These are phyloP conservation scores for Charadrius vociferus DNA, from an alignment of 2,113 vertebrate genomes.

Conservation along the genomic window DNA sequence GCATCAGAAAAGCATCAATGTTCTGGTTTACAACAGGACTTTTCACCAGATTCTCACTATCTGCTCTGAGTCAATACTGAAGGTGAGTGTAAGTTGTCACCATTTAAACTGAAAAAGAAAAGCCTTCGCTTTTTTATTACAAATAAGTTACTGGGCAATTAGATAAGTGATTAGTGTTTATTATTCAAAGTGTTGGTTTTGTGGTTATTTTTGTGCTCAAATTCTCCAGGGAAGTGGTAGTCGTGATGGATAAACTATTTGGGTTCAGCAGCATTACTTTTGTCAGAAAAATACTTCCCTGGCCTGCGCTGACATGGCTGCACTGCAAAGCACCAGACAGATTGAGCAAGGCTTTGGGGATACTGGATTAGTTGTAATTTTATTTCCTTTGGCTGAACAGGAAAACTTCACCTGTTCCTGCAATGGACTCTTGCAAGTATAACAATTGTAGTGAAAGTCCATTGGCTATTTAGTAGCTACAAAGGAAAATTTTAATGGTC, in stretches of 20 bases:
- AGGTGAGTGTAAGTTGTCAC: constrained; percentile 51
- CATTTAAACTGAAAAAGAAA: not conserved
- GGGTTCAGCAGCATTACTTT: not conserved
- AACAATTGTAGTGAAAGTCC: not conserved
- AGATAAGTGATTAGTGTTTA: not conserved
- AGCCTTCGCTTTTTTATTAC: not conserved
- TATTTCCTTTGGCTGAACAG: not conserved
- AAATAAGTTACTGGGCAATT: not conserved
- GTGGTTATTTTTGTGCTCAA: not conserved
- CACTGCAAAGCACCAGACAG: not conserved
- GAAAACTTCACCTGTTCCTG: not conserved
- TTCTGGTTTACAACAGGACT: constrained; percentile 69
- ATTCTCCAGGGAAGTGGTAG: not conserved
- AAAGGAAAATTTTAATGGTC: not conserved
- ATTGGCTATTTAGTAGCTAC: not conserved
- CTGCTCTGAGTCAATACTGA: constrained; percentile 76
- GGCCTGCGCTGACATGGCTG: not conserved
- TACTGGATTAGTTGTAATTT: not conserved
- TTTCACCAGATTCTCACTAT: constrained; percentile 74
- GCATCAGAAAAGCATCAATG: constrained; percentile 72
- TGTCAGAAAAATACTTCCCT: not conserved
- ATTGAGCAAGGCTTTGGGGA: not conserved
- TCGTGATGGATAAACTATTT: not conserved
- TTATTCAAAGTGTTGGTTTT: not conserved
- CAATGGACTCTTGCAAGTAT: not conserved